Evolutionary conservation across 2,888 invertebrate genomes (phyloP), one percentile per base, ranked within the genome.

Genomic region (Meandrusa payeni): DNA sequence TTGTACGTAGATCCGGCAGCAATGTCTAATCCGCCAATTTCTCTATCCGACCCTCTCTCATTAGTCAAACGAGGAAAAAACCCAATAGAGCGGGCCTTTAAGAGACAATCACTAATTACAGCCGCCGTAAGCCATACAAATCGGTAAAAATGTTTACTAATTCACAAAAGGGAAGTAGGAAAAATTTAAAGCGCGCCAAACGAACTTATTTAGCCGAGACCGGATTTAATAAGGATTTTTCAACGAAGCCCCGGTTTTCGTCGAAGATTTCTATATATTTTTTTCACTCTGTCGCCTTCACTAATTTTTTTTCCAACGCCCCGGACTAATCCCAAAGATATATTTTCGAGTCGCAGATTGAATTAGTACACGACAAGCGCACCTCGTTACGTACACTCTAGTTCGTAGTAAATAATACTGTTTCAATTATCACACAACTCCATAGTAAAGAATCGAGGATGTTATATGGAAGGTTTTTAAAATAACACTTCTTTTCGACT

Each of bases 211-310:
- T 82, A 85, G 79, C 75, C 69, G 56, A 65, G 64, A 70, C 68
- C 65, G 85, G 87, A 85, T 62, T 87, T 86, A 86, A 83, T 85
- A 86, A 82, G 82, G 80, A 87, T 87, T 83, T 86, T 80, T 87
- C 83, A 86, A 72, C 71, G 68, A 71, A 27, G 20, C 19, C 69
- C 65, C 64, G 64, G 67, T 70, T 70, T 76, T 74, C 69, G 69
- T 72, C 70, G 72, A 80, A 78, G 69, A 59, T 77, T 77, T 78
- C 75, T 72, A 47, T 51, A 51, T 52, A 55, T 50, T 27, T 41
- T 27, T 33, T 43, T 38, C 33, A 31, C 41, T 22, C 34, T 23
- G 34, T 23, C 38, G 29, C 26, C n/a, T 26, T 23, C 27, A 37
- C 37, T 40, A 33, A 31, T 47, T 48, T 48, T 51, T 69, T 69